A percentile compares a stretch with the other conserved stretches of the same genome.
These are phyloP conservation scores for Desmodus rotundus DNA, from an alignment of 2,113 vertebrate species.

Conservation along the genomic window DNA sequence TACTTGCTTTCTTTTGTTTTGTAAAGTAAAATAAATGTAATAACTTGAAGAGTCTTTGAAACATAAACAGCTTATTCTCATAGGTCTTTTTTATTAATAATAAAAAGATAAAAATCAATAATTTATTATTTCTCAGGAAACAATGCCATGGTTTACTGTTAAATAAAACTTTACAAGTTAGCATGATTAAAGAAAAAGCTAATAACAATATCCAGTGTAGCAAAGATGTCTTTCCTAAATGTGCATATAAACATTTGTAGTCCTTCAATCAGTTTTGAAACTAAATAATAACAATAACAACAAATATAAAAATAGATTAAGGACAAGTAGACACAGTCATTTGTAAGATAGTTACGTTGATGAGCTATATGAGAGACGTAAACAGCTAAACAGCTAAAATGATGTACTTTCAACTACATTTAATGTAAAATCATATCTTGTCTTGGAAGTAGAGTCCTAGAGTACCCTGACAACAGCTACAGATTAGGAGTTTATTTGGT, in stretches of 20 bases:
- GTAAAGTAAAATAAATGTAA: not conserved
- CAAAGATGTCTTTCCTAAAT: not conserved
- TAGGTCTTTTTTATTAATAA: not conserved
- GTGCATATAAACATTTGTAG: not conserved
- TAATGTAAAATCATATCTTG: not conserved
- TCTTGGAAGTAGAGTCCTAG: not conserved
- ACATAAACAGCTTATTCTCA: not conserved
- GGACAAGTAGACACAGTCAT: not conserved
- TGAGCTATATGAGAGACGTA: not conserved
- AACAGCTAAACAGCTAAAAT: not conserved
- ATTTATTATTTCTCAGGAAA: not conserved
- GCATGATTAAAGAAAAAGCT: not conserved
- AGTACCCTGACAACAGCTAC: not conserved
- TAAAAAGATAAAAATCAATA: not conserved
- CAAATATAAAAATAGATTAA: not conserved
- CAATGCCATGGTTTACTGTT: not conserved
- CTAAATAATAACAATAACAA: not conserved
- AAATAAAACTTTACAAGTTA: not conserved
- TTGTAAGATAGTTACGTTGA: not conserved
- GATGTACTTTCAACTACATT: not conserved
- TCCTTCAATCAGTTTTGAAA: not conserved
- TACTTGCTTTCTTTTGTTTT: not conserved
- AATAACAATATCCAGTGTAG: not conserved
- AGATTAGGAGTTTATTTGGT: not conserved
- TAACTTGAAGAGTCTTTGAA: not conserved